Evolutionary conservation across 2,888 invertebrate species (phyloP), one percentile per base, ranked within the genome.

Genomic region (Leptogaster cylindrica): DNA sequence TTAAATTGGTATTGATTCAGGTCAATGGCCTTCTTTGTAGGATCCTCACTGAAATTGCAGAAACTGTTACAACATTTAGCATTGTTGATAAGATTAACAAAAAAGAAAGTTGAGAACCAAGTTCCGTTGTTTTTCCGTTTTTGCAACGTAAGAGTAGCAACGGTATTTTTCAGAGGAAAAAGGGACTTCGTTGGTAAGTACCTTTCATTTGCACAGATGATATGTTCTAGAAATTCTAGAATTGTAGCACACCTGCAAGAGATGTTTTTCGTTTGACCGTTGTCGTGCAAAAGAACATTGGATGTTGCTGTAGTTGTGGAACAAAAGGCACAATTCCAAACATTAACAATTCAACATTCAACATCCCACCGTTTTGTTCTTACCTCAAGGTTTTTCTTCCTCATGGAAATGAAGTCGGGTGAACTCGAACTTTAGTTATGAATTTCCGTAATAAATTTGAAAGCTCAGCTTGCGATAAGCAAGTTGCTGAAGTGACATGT

Each of bases 141-240:
- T n/a, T n/a, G n/a, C n/a, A n/a, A n/a, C n/a, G n/a, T n/a, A n/a
- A n/a, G n/a, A n/a, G n/a, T n/a, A n/a, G n/a, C n/a, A n/a, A n/a
- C n/a, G n/a, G n/a, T n/a, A n/a, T n/a, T 36, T 55, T 55, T 36
- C 55, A 36, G 14, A 55, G 52, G 33, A 23, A 12, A 33, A n/a
- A 18, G 23, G 25, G 39, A 36, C 36, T 55, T 18, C 55, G 14
- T 12, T 12, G 39, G 55, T 39, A 55, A 39, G 31, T 33, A 39
- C 12, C 12, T 12, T 12, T 39, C 20, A 48, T 41, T 41, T 12
- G 10, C 14, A 23, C 36, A 12, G 55, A 12, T 55, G 55, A 39
- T 36, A 39, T 8, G 6, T 20, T 12, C 36, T 25, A 23, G 55
- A 55, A 55, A 55, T 39, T 39, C 33, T 18, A 25, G 8, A 55